Percentiles rank a stretch among this genome's conserved stretches.
These are phyloP conservation scores for Andrena haemorrhoa DNA, from an alignment of 2,888 invertebrate species.

Conservation along the genomic window DNA sequence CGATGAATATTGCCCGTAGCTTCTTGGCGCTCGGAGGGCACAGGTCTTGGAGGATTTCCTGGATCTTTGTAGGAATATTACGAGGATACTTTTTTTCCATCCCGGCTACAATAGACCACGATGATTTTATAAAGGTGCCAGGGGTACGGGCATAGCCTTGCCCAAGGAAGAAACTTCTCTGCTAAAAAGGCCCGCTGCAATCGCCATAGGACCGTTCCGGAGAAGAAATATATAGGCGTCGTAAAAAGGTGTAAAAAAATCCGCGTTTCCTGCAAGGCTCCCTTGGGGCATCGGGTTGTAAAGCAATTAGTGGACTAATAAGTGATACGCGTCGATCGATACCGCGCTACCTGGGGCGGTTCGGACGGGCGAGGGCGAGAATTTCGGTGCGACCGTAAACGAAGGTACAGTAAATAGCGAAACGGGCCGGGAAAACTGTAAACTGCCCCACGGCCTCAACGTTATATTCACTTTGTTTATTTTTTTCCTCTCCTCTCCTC, in stretches of 20 bases:
- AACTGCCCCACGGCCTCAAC: slow-evolving; percentile 23
- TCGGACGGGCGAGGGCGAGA: background rate
- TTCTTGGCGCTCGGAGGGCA: background rate
- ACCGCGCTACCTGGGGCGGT: slow-evolving; percentile 36
- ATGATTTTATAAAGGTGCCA: slow-evolving; percentile 13
- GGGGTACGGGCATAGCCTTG: background rate
- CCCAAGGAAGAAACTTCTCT: background rate
- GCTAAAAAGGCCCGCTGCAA: background rate
- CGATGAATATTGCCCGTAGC: slow-evolving; percentile 1
- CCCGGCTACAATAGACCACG: background rate
- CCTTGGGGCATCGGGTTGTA: slow-evolving; percentile 15
- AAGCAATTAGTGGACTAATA: slow-evolving; percentile 59
- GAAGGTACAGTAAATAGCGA: slow-evolving; percentile 18
- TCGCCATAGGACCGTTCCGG: background rate
- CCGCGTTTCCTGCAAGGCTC: background rate
- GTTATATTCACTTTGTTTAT: slow-evolving; percentile 11
- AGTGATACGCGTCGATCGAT: slow-evolving; percentile 40
- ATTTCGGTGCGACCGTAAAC: slow-evolving; percentile 38
- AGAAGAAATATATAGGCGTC: slow-evolving; percentile 12
- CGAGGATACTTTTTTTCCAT: background rate
- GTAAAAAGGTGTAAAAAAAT: slow-evolving; percentile 39
- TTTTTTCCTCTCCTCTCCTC: slow-evolving; percentile 19
- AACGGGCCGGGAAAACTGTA: slow-evolving; percentile 35
- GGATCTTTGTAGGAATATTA: slow-evolving; percentile 5
- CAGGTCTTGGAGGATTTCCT: background rate